These are phyloP conservation scores for Diogma glabrata DNA, from an alignment of 2,888 invertebrate species.

Conservation along the genomic window DNA sequence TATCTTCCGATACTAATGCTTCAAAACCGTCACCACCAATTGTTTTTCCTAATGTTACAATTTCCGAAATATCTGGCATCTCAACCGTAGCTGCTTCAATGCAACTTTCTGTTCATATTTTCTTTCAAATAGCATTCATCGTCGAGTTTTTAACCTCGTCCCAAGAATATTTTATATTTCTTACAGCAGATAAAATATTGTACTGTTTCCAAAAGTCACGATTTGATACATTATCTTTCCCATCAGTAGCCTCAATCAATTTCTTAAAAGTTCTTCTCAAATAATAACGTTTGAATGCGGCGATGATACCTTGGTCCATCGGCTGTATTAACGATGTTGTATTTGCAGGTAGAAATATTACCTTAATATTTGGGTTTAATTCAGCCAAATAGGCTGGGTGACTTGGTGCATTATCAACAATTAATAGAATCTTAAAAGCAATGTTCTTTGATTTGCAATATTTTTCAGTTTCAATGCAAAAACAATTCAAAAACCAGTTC, in stretches of 20 bases:
- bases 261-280: slow-evolving; percentile 20
- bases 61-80: no score
- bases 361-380: not conserved
- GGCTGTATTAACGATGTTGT: slow-evolving; percentile 2
- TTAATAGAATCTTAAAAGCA: not conserved
- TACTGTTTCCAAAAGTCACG: slow-evolving; percentile 3
- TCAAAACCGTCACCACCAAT: no score
- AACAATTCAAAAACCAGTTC: slow-evolving; percentile 20
- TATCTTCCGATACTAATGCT: no score
- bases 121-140: slow-evolving; percentile 3
- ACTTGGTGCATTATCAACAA: slow-evolving; percentile 3
- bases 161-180: slow-evolving; percentile 16
- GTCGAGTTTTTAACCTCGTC: slow-evolving; percentile 18
- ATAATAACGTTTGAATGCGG: slow-evolving; percentile 13
- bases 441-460: slow-evolving; percentile 15
- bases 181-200: slow-evolving; percentile 13
- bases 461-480: slow-evolving; percentile 18
- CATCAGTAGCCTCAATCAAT: slow-evolving; percentile 12
- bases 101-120: slow-evolving; percentile 7
- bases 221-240: not conserved
- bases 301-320: not conserved
- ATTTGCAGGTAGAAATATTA: slow-evolving; percentile 3
- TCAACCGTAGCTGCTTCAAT: no score
- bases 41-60: no score
- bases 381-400: slow-evolving; percentile 1